phyloP scores from a whole-genome alignment of 2,113 vertebrate species.

The Petrocephalus zakoni region DNA sequence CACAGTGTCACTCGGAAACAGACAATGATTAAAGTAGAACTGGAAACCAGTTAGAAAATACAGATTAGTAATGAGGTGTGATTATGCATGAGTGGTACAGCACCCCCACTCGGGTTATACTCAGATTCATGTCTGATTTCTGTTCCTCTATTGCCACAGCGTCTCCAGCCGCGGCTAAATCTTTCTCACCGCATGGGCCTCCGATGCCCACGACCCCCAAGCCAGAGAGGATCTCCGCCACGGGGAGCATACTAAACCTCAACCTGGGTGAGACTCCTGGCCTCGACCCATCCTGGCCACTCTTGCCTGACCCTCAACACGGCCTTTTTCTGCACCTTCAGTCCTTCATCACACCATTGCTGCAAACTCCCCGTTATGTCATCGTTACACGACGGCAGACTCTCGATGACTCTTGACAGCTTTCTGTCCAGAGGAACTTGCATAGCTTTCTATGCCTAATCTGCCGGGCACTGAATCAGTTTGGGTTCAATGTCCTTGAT shows the following conservation, averaged over 20 bases:
- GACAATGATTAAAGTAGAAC: not conserved
- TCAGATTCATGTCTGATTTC: too few relatives aligned
- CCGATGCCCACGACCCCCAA: constrained; percentile 61
- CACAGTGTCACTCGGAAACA: not conserved
- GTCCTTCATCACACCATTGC: not conserved
- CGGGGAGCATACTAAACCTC: constrained; percentile 93
- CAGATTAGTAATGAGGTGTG: not conserved
- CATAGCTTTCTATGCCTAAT: not conserved
- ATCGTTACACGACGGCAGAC: not conserved
- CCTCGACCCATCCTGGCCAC: not conserved
- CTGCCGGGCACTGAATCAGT: not conserved
- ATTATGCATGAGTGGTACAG: not conserved
- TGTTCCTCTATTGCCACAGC: not conserved
- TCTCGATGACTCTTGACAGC: not conserved
- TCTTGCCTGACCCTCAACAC: not conserved
- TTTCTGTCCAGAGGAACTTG: not conserved
- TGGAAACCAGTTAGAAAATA: not conserved
- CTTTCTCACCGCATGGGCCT: constrained; percentile 77
- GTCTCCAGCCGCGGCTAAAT: constrained; percentile 50
- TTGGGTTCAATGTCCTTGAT: not conserved
- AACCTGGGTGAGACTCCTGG: constrained; percentile 79
- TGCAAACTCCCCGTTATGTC: not conserved
- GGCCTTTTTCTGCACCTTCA: not conserved
- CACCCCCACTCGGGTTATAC: not conserved
- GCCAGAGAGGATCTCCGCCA: constrained; percentile 73